Base-by-base conservation (phyloP, 1,140 invertebrate genomes). In the Anadara kagoshimensis region DNA sequence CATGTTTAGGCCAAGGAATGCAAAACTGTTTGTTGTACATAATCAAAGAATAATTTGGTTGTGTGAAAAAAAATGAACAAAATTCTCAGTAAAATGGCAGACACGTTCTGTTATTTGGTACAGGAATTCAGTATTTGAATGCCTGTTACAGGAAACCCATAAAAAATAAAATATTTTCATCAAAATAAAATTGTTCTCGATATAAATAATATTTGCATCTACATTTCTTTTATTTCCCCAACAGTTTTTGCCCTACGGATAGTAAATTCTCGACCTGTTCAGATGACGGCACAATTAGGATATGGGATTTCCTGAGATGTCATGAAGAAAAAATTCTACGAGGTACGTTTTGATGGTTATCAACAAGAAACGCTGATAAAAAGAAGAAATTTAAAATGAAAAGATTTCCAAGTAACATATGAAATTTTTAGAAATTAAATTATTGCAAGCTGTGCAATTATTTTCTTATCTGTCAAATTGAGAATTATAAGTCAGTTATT, bases 301-400 rank as follows among this genome's bases (percentile, higher is more conserved):
- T 99, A 85, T 99, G 98, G 96, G 98, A 99, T 90, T 99, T 99
- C 91, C 93, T 96, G 87, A 93, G 95, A 81, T 99, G 97, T 90
- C 93, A 96, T 82, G 98, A 99, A 92, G 98, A 99, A 91, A 93
- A 93, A 90, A 96, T 98, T 84, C 91, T 99, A 10, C 91, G 97
- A 92, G 98, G 95, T 96, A 85, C 71, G 83, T 73, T 56, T 24
- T 61, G 12, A 16, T 57, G 11, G 56, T 1, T 45, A n/a, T 0
- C 18, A 22, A 45, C 36, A 41, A 36, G 43, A 29, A 62, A 62
- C 14, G 5, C 5, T 62, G 14, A n/a, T 62, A 20, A 44, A 0
- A 43, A 44, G 43, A n/a, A 12, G 7, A 43, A 1, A 16, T 29
- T 10, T 12, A 14, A 44, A 47, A 24, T n/a, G 20, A 63, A 44